Conservation (phyloP, 53 echinoderm and acorn worm genomes). For the Apostichopus leukothele region DNA sequence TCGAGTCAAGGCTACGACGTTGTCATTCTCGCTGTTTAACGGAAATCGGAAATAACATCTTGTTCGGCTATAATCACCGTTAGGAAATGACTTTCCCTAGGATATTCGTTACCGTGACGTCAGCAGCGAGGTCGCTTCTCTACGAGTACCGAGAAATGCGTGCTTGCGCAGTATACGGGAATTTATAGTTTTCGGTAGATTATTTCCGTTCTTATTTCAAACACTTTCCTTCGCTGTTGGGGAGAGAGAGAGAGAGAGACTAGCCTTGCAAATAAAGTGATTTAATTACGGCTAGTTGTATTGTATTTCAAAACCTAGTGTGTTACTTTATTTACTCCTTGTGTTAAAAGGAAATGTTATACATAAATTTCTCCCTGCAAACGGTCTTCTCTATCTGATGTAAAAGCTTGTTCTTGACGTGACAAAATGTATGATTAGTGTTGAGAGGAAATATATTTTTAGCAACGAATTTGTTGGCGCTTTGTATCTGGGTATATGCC, state of each 20-base stretch:
- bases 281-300: conserved; percentile 18
- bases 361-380: neutral
- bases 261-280: conserved; percentile 11
- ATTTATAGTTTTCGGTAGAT: neutral
- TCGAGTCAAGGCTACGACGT: conserved; percentile 28
- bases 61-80: conserved; percentile 41
- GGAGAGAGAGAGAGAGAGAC: conserved; percentile 18
- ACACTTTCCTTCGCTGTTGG: neutral
- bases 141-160: neutral
- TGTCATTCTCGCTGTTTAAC: neutral
- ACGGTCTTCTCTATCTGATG: neutral
- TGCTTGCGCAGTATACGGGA: neutral
- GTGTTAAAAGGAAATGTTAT: neutral
- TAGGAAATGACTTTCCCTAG: conserved; percentile 30
- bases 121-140: conserved; percentile 31
- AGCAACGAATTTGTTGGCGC: too few relatives aligned
- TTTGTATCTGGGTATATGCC: too few relatives aligned
- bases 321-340: neutral
- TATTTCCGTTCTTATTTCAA: conserved; percentile 10
- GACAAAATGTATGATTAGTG: neutral
- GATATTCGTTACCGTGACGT: conserved; percentile 28
- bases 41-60: conserved; percentile 46
- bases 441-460: neutral
- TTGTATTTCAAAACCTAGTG: conserved; percentile 1
- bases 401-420: neutral